A percentile compares a stretch with the other conserved stretches of the same genome.
Conservation (phyloP, 2,888 invertebrate genomes). For the Cheilosia vernalis region DNA sequence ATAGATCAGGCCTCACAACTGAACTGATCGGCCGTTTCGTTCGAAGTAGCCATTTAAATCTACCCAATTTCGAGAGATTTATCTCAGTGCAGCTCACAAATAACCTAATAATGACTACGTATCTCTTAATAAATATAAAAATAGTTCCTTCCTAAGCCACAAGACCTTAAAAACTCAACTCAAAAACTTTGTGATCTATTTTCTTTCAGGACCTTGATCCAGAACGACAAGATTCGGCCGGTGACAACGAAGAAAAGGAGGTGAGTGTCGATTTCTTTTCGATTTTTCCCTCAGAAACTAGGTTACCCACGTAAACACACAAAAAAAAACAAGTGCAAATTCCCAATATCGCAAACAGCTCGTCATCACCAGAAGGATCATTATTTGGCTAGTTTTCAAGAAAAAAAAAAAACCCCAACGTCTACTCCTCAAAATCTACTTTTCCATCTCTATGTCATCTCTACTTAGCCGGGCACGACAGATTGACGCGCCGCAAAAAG, state of each 20-base stretch:
- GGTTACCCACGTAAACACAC: slow-evolving; percentile 31
- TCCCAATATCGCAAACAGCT: slow-evolving; percentile 39
- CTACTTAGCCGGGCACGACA: slow-evolving; percentile 1
- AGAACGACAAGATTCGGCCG: slow-evolving; percentile 86
- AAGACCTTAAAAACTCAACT: slow-evolving; percentile 1
- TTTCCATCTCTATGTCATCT: slow-evolving; percentile 29
- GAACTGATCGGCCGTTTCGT: too few relatives aligned
- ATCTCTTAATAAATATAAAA: neutral
- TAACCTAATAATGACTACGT: too few relatives aligned
- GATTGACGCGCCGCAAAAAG: slow-evolving; percentile 47
- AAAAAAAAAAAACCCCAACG: slow-evolving; percentile 1
- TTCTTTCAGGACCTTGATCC: slow-evolving; percentile 87
- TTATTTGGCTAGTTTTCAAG: slow-evolving; percentile 56
- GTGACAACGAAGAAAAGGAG: slow-evolving; percentile 85
- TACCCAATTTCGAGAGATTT: too few relatives aligned
- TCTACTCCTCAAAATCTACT: slow-evolving; percentile 27
- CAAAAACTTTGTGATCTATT: slow-evolving; percentile 73
- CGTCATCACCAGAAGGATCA: slow-evolving; percentile 51
- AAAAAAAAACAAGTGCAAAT: slow-evolving; percentile 51
- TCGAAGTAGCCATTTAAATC: too few relatives aligned
- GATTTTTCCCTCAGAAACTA: slow-evolving; percentile 49
- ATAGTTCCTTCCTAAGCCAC: neutral
- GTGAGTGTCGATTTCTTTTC: slow-evolving; percentile 81
- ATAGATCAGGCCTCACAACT: too few relatives aligned
- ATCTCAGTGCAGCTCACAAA: too few relatives aligned